Evolutionary conservation across 1,140 invertebrate species (phyloP).

Genomic region (Anoplophora glabripennis): DNA sequence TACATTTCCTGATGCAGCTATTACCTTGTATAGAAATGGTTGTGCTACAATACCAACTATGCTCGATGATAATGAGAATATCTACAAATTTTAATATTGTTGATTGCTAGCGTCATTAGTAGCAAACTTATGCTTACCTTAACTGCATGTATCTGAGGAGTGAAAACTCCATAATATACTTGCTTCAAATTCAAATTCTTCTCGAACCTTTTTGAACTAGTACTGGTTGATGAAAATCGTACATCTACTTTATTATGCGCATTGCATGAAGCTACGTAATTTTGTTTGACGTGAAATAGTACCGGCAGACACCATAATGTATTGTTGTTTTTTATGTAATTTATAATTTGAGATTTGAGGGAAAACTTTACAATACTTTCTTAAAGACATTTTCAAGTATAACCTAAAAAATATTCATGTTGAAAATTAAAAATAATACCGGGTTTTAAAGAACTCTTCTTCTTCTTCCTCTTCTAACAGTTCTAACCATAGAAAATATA

Average conservation of each 20-base stretch:
- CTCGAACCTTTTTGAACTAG: background rate
- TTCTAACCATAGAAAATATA: no score
- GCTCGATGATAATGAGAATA: constrained; percentile 78
- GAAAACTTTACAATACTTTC: no score
- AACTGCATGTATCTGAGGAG: constrained; percentile 64
- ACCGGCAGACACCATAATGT: background rate
- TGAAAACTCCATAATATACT: constrained; percentile 58
- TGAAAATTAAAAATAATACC: no score
- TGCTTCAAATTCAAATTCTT: constrained; percentile 23
- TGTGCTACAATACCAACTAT: constrained; percentile 65
- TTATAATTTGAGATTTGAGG: no score
- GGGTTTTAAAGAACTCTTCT: no score
- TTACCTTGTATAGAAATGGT: constrained; percentile 67
- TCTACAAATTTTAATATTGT: constrained; percentile 30
- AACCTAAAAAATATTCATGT: no score
- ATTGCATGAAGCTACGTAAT: background rate
- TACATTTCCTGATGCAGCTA: constrained; percentile 54
- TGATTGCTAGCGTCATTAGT: constrained; percentile 14
- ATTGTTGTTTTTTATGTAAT: no score
- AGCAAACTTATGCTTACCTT: constrained; percentile 53
- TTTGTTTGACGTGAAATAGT: background rate
- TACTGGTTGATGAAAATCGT: background rate
- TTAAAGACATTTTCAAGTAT: no score
- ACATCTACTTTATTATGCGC: background rate
- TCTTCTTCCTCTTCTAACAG: no score